These are phyloP conservation scores for Cyrtonyx montezumae DNA, from an alignment of 2,113 vertebrate genomes.

Conservation along the genomic window DNA sequence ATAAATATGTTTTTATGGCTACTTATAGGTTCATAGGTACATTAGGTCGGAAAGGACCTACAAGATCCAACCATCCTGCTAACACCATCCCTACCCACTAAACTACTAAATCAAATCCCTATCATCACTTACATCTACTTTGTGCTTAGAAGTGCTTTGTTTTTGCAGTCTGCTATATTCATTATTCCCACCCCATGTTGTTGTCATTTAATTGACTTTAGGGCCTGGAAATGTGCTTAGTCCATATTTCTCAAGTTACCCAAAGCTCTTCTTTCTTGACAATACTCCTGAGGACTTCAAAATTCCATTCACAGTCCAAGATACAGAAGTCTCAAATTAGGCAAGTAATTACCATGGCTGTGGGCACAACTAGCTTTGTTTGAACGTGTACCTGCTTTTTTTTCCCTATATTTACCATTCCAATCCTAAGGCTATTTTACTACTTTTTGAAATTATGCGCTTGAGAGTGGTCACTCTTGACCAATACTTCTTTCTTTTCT, in stretches of 20 bases:
- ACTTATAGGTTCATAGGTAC: no score
- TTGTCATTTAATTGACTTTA: not conserved
- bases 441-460: not conserved
- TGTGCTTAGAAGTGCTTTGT: not conserved
- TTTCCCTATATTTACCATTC: not conserved
- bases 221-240: not conserved
- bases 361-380: not conserved
- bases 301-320: not conserved
- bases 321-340: not conserved
- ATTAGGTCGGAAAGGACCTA: no score
- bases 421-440: not conserved
- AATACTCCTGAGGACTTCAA: not conserved
- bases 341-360: not conserved
- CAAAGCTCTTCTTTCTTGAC: not conserved
- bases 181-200: not conserved
- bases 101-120: no score
- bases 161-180: not conserved
- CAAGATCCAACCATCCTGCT: no score
- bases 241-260: not conserved
- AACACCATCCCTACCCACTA: no score
- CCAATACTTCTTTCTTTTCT: not conserved
- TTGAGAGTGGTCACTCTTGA: not conserved
- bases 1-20: not conserved
- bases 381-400: not conserved
- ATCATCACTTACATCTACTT: not conserved